Conservation (phyloP, 2,888 invertebrate species). For the Apodemia arnacis region DNA sequence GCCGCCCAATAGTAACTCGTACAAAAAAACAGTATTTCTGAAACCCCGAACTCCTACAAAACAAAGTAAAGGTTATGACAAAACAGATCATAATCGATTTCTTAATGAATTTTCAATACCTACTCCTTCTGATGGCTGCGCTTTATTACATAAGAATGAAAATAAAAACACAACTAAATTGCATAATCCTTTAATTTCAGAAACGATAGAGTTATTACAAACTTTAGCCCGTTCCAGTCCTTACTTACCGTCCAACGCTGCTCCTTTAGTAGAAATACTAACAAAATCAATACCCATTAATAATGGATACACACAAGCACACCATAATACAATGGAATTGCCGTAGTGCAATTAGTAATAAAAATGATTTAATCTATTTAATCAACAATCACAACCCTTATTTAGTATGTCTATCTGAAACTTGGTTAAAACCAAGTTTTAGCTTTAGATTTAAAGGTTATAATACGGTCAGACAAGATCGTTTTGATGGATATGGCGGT, state of each 20-base stretch:
- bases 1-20: not conserved
- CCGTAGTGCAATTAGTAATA: slow-evolving; percentile 32
- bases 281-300: no score
- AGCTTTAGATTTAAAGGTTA: slow-evolving; percentile 4
- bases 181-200: not conserved
- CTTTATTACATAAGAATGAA: not conserved
- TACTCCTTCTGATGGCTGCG: not conserved
- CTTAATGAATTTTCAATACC: not conserved
- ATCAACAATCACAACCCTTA: slow-evolving; percentile 4
- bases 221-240: not conserved
- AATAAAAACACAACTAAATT: not conserved
- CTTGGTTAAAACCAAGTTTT: slow-evolving; percentile 34
- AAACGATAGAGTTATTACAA: not conserved
- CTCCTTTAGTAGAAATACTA: no score
- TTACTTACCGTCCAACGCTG: not conserved
- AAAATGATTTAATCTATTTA: slow-evolving; percentile 27
- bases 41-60: no score
- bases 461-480: not conserved
- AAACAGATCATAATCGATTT: not conserved
- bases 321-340: slow-evolving; percentile 24
- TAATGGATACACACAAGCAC: no score
- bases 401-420: slow-evolving; percentile 27
- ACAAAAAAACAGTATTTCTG: no score
- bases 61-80: not conserved
- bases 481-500: slow-evolving; percentile 10